phyloP scores from a whole-genome alignment of 2,797 vertebrate genomes.

The Sylvilagus floridanus region DNA sequence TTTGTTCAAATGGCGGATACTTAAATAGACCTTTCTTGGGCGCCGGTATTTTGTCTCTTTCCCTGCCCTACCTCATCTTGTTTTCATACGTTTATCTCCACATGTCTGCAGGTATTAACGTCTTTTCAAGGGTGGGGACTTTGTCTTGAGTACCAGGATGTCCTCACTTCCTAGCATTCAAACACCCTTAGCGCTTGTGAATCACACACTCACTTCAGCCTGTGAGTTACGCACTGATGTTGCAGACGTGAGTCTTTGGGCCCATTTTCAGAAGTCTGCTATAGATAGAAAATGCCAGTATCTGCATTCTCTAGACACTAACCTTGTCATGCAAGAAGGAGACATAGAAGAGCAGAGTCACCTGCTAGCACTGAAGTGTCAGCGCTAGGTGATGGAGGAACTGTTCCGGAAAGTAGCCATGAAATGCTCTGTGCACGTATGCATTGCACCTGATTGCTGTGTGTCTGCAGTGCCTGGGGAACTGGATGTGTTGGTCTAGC shows the following conservation, averaged over 20 bases:
- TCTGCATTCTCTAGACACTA: background rate
- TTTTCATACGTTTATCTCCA: background rate
- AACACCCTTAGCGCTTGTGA: background rate
- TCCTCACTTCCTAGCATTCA: background rate
- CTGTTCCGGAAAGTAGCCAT: background rate
- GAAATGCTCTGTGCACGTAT: background rate
- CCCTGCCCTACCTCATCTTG: background rate
- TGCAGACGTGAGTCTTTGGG: background rate
- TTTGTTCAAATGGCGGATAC: background rate
- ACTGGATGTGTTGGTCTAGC: rapidly evolving
- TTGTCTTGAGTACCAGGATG: background rate
- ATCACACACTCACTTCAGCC: background rate
- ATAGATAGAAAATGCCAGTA: background rate
- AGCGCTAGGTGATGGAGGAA: background rate
- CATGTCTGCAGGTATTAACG: background rate
- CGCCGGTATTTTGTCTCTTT: background rate
- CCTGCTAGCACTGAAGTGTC: background rate
- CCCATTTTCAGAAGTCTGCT: background rate
- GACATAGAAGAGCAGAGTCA: background rate
- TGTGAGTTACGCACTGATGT: background rate
- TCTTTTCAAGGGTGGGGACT: background rate
- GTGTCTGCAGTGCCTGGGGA: rapidly evolving
- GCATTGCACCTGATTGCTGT: rapidly evolving
- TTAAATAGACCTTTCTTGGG: background rate
- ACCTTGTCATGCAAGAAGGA: background rate